phyloP scores from a whole-genome alignment of 1,140 invertebrate species.

The Euschistus heros region DNA sequence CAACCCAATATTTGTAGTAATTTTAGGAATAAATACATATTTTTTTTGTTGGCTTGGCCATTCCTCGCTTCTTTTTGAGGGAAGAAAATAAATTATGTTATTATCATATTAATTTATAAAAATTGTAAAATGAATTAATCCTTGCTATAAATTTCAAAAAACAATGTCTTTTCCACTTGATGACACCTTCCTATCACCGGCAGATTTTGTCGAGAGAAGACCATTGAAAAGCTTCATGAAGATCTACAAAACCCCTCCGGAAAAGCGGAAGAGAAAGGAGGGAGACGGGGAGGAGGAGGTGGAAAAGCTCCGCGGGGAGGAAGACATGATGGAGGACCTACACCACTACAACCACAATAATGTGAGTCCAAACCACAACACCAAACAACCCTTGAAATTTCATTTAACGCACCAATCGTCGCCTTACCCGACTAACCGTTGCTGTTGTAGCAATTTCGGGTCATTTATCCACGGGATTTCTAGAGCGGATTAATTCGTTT shows the following conservation, averaged over 20 bases:
- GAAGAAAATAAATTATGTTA: no score
- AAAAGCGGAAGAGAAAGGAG: conserved; percentile 38
- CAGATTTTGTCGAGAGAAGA: conserved; percentile 35
- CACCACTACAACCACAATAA: conserved; percentile 23
- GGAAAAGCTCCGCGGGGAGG: neutral
- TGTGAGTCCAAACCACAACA: conserved; percentile 21
- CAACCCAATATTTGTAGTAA: no score
- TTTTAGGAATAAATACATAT: no score
- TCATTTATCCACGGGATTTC: no score
- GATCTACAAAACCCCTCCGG: conserved; percentile 45
- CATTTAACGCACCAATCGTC: no score
- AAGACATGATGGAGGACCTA: conserved; percentile 23
- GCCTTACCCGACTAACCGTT: no score
- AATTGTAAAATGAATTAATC: neutral
- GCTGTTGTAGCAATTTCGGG: no score
- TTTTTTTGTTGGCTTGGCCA: no score
- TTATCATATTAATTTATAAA: neutral
- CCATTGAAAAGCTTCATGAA: conserved; percentile 42
- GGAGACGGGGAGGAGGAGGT: conserved; percentile 23
- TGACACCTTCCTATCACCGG: no score
- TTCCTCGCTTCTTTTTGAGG: no score
- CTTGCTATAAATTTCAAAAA: conserved; percentile 8
- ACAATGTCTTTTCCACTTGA: neutral
- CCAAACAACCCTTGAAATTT: no score
- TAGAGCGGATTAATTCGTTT: no score